These are phyloP conservation scores for Spea multiplicata DNA, from an alignment of 2,113 vertebrate genomes.

Conservation along the genomic window DNA sequence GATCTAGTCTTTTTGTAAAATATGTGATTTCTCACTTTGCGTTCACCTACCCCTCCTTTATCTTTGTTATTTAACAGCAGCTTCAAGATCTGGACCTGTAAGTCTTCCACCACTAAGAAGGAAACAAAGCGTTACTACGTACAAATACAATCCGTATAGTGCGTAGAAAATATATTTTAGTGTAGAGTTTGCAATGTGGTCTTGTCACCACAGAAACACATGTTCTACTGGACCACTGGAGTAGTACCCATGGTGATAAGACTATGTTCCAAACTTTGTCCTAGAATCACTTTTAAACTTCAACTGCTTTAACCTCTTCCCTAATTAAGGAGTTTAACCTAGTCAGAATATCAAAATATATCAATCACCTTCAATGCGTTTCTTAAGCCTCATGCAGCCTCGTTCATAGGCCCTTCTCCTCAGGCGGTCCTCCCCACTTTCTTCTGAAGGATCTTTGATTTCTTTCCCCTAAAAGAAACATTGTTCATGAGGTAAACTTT, in stretches of 20 bases:
- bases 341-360: neutral
- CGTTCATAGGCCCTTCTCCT: conserved; percentile 87
- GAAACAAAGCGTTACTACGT: neutral
- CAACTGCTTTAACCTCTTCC: too few relatives aligned
- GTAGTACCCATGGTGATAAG: too few relatives aligned
- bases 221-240: too few relatives aligned
- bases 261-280: too few relatives aligned
- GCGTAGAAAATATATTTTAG: too few relatives aligned
- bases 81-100: conserved; percentile 95
- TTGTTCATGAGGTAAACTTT: too few relatives aligned
- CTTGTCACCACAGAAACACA: too few relatives aligned
- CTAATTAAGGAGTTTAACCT: too few relatives aligned
- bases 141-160: too few relatives aligned
- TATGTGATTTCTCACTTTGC: neutral
- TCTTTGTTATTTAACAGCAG: conserved; percentile 93
- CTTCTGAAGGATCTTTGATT: conserved; percentile 74
- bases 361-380: conserved; percentile 88
- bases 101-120: conserved; percentile 85
- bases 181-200: too few relatives aligned
- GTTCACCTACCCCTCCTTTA: conserved; percentile 75
- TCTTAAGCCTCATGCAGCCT: conserved; percentile 92
- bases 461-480: conserved; percentile 75
- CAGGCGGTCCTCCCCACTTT: conserved; percentile 82
- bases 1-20: too few relatives aligned
- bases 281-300: too few relatives aligned